Evolutionary conservation across 2,888 invertebrate genomes (phyloP), one percentile per base, ranked within the genome.

Genomic region (Rhagonycha lutea): DNA sequence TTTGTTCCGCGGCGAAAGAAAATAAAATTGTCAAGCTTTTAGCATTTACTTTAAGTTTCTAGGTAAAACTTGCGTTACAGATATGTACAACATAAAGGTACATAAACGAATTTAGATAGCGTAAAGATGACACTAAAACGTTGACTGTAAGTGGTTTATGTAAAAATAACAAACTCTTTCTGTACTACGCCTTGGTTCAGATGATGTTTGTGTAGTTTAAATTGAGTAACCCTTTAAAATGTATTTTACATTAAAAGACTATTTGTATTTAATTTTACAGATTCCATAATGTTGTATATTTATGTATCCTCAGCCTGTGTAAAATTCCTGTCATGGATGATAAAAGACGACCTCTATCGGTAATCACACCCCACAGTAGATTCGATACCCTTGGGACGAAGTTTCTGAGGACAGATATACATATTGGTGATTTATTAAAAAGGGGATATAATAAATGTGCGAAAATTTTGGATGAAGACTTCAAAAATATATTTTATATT

Each of bases 11-110:
- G 61, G 28, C 29, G 68, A 65, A 24, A 65, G 63, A 65, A 76
- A 76, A 76, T 76, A 73, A 72, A 76, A 74, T 76, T 76, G 65
- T 71, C 71, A 71, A 73, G 76, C 76, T 74, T 76, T 76, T 76
- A 76, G 76, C 76, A 73, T 69, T 61, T 73, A 73, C 72, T 69
- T 63, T 29, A 69, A 60, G 28, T 71, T 70, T 76, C 28, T 63
- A 68, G 72, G 68, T 65, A 29, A 70, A 76, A 73, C 73, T 76
- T 76, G 71, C 29, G 68, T 61, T 29, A 70, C 60, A 73, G 71
- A 73, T 73, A 73, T 74, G 47, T 47, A 69, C 69, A 71, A 76
- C 73, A 73, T 73, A 71, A 62, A 68, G 70, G 70, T 62, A 62
- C 67, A 68, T 71, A 74, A 76, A 74, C 73, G 71, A 76, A 74